phyloP scores from a whole-genome alignment of 2,888 invertebrate species.

The Pecten maximus region DNA sequence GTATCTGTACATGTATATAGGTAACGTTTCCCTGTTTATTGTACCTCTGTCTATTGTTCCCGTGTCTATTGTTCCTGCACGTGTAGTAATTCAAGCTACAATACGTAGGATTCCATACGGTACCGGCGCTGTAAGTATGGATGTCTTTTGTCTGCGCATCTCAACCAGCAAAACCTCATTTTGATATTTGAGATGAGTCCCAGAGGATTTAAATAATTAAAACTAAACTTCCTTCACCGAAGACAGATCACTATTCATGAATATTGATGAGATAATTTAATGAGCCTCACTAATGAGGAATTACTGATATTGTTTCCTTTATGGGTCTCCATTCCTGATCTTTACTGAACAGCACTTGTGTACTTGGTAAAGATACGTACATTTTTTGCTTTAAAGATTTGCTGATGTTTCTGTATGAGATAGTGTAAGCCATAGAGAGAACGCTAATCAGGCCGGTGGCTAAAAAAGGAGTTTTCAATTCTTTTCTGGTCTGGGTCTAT shows the following conservation, averaged over 20 bases:
- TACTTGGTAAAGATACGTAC: background rate
- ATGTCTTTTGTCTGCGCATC: background rate
- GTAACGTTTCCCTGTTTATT: too few species aligned
- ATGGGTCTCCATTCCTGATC: background rate
- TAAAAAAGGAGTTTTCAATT: background rate
- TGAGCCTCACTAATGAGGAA: background rate
- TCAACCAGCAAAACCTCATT: background rate
- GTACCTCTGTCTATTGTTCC: too few species aligned
- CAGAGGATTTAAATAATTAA: constrained; percentile 27
- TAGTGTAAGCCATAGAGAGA: background rate
- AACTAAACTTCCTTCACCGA: background rate
- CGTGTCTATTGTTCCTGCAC: too few species aligned
- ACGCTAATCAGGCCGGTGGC: background rate
- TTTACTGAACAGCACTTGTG: background rate
- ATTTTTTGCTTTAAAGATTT: background rate
- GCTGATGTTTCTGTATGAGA: background rate
- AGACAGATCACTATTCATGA: background rate
- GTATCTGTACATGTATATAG: too few species aligned
- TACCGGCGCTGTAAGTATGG: background rate
- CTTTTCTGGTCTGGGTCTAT: background rate
- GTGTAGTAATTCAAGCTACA: too few species aligned
- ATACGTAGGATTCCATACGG: too few species aligned
- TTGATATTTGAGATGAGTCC: background rate
- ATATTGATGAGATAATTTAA: constrained; percentile 25
- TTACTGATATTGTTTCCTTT: background rate